Evolutionary conservation across 2,797 vertebrate species (phyloP).

Genomic region (Luscinia megarhynchos): DNA sequence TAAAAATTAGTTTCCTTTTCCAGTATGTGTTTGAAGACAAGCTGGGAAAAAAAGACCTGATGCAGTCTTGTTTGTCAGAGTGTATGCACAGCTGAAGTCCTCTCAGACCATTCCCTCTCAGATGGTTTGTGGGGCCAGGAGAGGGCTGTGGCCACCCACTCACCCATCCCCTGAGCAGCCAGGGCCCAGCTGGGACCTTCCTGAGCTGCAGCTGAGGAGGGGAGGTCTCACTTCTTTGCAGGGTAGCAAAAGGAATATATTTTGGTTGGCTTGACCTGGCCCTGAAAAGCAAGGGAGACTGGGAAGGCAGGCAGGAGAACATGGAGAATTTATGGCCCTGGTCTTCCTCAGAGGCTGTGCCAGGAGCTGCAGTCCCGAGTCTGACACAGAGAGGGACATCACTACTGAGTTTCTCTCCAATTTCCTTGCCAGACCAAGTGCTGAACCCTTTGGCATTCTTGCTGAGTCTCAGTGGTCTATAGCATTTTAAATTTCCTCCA

Average conservation of each 20-base stretch:
- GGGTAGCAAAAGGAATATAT: not conserved
- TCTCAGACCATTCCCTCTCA: not conserved
- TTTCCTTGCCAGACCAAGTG: not conserved
- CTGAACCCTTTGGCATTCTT: not conserved
- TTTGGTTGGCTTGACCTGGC: not conserved
- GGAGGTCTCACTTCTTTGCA: not conserved
- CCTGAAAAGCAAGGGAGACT: not conserved
- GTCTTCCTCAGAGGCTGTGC: not conserved
- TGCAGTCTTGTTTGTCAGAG: not conserved
- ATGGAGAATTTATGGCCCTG: not conserved
- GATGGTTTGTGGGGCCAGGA: not conserved
- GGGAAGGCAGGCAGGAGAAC: not conserved
- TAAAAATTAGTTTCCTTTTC: not conserved
- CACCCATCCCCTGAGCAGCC: not conserved
- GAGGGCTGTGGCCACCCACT: not conserved
- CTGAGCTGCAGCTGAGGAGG: not conserved
- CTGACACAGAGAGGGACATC: not conserved
- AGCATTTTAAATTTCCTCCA: not conserved
- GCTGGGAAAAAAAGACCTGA: not conserved
- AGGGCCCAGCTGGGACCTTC: not conserved
- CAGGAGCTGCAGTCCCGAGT: not conserved
- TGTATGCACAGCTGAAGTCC: not conserved
- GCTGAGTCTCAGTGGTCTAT: not conserved
- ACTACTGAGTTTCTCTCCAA: not conserved
- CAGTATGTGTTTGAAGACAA: not conserved